phyloP scores from a whole-genome alignment of 2,888 invertebrate genomes.

The Philonicus albiceps region DNA sequence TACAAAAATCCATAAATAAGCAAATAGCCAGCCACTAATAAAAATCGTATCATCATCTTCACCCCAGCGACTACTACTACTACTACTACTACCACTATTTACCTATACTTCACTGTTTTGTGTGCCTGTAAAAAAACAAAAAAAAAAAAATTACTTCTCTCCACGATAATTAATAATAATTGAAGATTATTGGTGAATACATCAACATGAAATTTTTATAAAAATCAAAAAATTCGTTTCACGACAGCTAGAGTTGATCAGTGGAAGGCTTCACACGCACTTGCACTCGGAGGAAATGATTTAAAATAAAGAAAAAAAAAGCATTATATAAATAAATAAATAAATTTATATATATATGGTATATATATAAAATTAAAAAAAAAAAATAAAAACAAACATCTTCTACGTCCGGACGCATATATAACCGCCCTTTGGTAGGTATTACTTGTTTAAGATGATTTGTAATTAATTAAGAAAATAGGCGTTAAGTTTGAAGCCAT shows the following conservation, averaged over 20 bases:
- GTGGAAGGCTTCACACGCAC: background rate
- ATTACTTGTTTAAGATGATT: slow-evolving; percentile 9
- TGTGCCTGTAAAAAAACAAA: slow-evolving; percentile 32
- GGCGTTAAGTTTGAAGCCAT: slow-evolving; percentile 29
- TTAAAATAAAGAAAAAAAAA: too few relatives aligned
- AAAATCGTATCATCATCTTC: slow-evolving; percentile 37
- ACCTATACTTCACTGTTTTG: slow-evolving; percentile 26
- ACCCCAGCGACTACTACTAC: slow-evolving; percentile 20
- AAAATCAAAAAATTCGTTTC: too few relatives aligned
- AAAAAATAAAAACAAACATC: background rate
- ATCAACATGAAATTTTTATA: background rate
- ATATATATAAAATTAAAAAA: too few relatives aligned
- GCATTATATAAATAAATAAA: too few relatives aligned
- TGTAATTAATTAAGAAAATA: slow-evolving; percentile 8
- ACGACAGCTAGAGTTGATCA: background rate
- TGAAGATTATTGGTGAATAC: background rate
- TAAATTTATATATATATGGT: background rate
- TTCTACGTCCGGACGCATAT: background rate
- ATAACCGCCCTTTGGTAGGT: slow-evolving; percentile 24
- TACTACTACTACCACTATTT: slow-evolving; percentile 1
- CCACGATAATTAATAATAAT: background rate
- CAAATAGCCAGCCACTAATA: slow-evolving; percentile 35
- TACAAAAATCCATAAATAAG: slow-evolving; percentile 24
- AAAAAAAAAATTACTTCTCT: background rate
- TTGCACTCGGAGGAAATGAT: background rate